Percentiles rank a stretch among this genome's conserved stretches.
These are phyloP conservation scores for Nothoprocta perdicaria DNA, from an alignment of 2,113 vertebrate species.

Conservation along the genomic window DNA sequence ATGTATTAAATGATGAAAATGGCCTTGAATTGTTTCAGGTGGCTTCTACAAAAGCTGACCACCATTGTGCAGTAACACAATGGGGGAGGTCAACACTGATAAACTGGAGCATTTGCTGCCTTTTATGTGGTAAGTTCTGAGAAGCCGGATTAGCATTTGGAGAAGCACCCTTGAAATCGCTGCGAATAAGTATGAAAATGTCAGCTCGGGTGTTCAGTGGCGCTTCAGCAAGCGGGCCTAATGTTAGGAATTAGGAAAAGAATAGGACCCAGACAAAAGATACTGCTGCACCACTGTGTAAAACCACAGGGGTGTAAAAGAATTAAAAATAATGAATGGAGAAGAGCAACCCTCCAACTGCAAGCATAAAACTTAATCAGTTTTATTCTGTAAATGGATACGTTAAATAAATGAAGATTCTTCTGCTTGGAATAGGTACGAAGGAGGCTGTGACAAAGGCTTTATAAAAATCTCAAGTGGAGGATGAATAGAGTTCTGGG, in stretches of 20 bases:
- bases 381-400: not conserved
- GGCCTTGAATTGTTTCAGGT: not conserved
- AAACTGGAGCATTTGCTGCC: not conserved
- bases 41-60: not conserved
- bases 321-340: constrained; percentile 2
- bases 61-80: not conserved
- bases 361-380: not conserved
- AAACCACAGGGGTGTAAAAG: not conserved
- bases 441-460: not conserved
- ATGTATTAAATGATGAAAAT: not conserved
- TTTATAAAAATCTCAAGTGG: not conserved
- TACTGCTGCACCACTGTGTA: not conserved
- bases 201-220: not conserved
- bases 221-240: not conserved
- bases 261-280: not conserved
- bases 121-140: not conserved
- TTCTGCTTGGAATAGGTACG: not conserved
- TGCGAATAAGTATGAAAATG: not conserved
- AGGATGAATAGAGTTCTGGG: not conserved
- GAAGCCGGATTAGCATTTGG: not conserved
- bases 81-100: not conserved
- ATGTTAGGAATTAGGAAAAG: not conserved
- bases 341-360: not conserved
- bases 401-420: constrained; percentile 10
- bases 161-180: not conserved